phyloP scores from a whole-genome alignment of 1,140 invertebrate species.

The Bombus sylvicola region DNA sequence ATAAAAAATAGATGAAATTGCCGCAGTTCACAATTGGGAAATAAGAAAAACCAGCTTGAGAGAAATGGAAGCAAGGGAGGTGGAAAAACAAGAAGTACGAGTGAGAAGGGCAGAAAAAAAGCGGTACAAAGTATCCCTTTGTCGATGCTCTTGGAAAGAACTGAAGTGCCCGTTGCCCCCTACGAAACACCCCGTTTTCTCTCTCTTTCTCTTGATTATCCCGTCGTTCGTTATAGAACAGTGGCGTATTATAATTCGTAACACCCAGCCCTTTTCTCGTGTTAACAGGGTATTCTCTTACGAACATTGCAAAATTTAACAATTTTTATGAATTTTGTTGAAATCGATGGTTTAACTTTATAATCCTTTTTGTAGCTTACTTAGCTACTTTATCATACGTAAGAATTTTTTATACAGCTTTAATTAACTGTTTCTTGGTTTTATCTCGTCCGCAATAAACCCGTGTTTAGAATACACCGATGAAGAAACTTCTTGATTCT shows the following conservation, averaged over 20 bases:
- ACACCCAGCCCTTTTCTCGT: constrained; percentile 22
- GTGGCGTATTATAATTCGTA: constrained; percentile 63
- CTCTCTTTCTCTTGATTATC: constrained; percentile 18
- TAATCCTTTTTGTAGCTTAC: too few species aligned
- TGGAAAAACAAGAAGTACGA: constrained; percentile 13
- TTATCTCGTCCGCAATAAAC: too few species aligned
- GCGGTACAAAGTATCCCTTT: constrained; percentile 41
- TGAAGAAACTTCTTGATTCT: too few species aligned
- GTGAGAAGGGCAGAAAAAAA: constrained; percentile 22
- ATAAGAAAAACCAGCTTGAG: neutral
- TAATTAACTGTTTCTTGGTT: too few species aligned
- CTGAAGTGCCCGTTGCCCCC: neutral
- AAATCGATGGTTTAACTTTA: too few species aligned
- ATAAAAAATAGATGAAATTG: neutral
- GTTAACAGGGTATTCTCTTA: too few species aligned
- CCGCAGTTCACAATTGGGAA: neutral
- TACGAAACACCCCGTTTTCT: neutral
- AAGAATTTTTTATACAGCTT: too few species aligned
- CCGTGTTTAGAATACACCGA: too few species aligned
- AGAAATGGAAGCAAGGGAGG: neutral
- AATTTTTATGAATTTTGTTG: too few species aligned
- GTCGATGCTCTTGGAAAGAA: constrained; percentile 5
- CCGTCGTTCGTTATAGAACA: constrained; percentile 38
- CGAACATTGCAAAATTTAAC: too few species aligned
- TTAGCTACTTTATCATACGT: too few species aligned